A percentile compares a stretch with the other conserved stretches of the same genome.
Evolutionary conservation across 2,888 invertebrate species (phyloP).

Genomic region (Eupeodes latifasciatus): DNA sequence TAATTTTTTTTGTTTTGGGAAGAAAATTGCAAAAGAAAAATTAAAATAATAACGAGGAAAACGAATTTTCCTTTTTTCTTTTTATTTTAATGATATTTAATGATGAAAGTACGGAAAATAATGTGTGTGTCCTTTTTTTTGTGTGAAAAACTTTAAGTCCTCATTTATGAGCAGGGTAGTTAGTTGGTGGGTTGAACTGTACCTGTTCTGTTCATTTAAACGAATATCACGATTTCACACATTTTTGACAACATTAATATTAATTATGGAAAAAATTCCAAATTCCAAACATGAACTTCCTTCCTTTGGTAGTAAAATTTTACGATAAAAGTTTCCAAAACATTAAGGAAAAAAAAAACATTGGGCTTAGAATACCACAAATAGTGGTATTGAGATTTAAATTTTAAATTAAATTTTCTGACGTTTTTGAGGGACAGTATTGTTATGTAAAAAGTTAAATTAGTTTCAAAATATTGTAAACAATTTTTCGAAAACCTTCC

Average conservation of each 20-base stretch:
- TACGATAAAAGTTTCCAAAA: not conserved
- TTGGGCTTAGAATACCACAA: not conserved
- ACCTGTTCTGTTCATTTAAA: not conserved
- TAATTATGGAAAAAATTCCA: constrained; percentile 51
- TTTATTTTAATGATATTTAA: constrained; percentile 9
- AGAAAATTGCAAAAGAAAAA: not conserved
- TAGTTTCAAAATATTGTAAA: no score
- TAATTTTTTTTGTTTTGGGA: constrained; percentile 4
- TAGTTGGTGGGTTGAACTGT: not conserved
- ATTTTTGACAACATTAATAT: constrained; percentile 10
- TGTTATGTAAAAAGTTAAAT: no score
- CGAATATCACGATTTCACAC: not conserved
- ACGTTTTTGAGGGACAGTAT: no score
- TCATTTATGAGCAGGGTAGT: not conserved
- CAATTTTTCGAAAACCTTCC: no score
- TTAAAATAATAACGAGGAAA: not conserved
- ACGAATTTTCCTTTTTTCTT: not conserved
- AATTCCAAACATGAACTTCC: constrained; percentile 47
- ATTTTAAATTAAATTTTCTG: no score
- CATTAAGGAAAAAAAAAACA: not conserved
- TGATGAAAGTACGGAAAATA: constrained; percentile 17
- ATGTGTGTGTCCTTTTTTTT: not conserved
- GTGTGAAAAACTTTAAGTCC: not conserved
- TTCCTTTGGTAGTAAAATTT: constrained; percentile 38
- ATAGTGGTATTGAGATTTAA: no score